A percentile compares a stretch with the other conserved stretches of the same genome.
phyloP scores from a whole-genome alignment of 2,113 vertebrate genomes.

The Eurypyga helias region DNA sequence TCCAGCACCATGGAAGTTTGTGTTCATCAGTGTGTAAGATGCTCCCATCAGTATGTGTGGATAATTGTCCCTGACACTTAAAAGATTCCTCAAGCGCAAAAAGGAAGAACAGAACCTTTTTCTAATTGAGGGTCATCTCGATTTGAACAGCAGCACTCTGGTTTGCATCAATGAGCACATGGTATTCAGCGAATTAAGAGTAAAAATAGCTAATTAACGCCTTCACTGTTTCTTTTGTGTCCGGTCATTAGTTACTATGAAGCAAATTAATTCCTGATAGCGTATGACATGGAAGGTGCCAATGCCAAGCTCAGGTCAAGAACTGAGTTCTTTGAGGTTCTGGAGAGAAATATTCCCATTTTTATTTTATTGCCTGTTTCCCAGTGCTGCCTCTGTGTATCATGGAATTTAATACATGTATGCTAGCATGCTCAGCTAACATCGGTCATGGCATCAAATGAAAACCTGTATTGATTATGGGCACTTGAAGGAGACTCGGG shows the following conservation, averaged over 20 bases:
- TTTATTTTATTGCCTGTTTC: not conserved
- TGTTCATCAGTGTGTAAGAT: not conserved
- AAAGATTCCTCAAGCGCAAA: not conserved
- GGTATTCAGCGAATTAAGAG: conserved; percentile 22
- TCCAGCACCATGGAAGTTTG: not conserved
- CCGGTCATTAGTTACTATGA: not conserved
- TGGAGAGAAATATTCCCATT: not conserved
- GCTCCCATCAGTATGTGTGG: not conserved
- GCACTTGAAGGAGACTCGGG: not conserved
- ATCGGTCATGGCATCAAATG: not conserved
- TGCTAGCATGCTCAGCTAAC: not conserved
- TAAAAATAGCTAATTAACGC: conserved; percentile 55
- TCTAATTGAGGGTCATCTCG: not conserved
- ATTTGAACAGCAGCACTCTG: not conserved
- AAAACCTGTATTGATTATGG: not conserved
- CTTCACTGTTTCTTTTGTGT: conserved; percentile 6
- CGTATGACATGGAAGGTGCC: not conserved
- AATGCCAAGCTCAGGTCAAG: not conserved
- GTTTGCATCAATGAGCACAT: not conserved
- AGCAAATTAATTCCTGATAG: conserved; percentile 2
- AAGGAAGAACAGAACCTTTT: not conserved
- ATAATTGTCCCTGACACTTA: not conserved
- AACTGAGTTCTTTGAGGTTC: not conserved
- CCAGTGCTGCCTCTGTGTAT: not conserved
- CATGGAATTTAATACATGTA: not conserved